Conservation (phyloP, 2,888 invertebrate species). For the Drosophila neoperkinsi region DNA sequence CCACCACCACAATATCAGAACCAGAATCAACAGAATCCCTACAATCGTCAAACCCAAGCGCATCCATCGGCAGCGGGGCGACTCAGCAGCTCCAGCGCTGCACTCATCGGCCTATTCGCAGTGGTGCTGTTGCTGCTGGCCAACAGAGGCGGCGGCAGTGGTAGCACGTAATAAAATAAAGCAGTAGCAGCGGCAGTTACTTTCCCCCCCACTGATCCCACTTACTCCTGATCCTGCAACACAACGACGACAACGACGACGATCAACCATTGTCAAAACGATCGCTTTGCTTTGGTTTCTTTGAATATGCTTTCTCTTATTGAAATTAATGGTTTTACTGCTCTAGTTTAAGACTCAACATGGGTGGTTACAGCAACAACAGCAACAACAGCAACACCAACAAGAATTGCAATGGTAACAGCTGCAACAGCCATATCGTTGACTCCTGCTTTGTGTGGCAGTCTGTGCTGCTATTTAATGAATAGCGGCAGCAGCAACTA, state of each 20-base stretch:
- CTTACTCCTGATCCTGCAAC: neutral
- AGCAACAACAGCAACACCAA: constrained; percentile 15
- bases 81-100: neutral
- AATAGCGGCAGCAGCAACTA: constrained; percentile 1
- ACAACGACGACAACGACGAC: constrained; percentile 24
- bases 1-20: constrained; percentile 85
- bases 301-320: constrained; percentile 1
- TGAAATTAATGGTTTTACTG: constrained; percentile 10
- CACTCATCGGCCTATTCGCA: constrained; percentile 18
- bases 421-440: neutral
- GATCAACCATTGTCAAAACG: constrained; percentile 19
- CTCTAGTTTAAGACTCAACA: constrained; percentile 18
- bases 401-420: constrained; percentile 1
- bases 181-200: constrained; percentile 12
- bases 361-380: neutral
- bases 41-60: constrained; percentile 84
- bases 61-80: constrained; percentile 75
- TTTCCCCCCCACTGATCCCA: constrained; percentile 1
- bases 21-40: constrained; percentile 83
- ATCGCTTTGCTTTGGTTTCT: constrained; percentile 10
- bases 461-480: constrained; percentile 1
- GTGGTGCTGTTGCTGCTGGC: constrained; percentile 26
- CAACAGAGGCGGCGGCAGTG: neutral
- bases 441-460: constrained; percentile 1
- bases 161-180: constrained; percentile 55